A percentile compares a stretch with the other conserved stretches of the same genome.
Conservation (phyloP, 2,113 vertebrate species). For the Rhodinocichla rosea region DNA sequence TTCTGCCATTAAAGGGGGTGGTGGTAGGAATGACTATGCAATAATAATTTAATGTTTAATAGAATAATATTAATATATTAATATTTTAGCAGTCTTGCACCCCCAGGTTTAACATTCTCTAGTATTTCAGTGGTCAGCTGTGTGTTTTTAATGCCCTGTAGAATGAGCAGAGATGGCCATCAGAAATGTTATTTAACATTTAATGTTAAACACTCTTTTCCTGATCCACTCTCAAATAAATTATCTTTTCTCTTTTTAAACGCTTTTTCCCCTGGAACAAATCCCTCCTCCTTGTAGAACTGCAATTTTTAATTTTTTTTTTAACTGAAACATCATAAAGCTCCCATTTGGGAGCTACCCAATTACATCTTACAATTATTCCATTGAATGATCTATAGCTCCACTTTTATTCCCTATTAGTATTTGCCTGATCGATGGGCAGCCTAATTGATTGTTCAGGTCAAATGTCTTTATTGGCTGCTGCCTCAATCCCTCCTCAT, state of each 20-base stretch:
- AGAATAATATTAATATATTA: not conserved
- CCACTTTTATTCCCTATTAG: constrained; percentile 57
- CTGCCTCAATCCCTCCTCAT: constrained; percentile 32
- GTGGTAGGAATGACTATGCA: not conserved
- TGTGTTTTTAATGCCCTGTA: not conserved
- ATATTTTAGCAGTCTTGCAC: not conserved
- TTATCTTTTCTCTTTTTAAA: not conserved
- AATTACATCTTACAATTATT: constrained; percentile 39
- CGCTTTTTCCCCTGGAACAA: not conserved
- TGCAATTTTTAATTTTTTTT: not conserved
- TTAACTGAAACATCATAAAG: not conserved
- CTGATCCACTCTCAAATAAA: not conserved
- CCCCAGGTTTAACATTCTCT: not conserved
- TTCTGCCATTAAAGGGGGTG: not conserved
- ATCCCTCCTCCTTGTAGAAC: not conserved
- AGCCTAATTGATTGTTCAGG: constrained; percentile 56
- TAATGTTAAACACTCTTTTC: not conserved
- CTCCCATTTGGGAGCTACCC: constrained; percentile 41
- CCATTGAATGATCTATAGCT: constrained; percentile 44
- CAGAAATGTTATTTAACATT: not conserved
- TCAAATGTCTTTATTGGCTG: constrained; percentile 60
- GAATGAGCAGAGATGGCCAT: not conserved
- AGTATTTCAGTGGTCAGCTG: not conserved
- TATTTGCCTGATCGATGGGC: constrained; percentile 47
- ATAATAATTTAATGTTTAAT: not conserved